These are phyloP conservation scores for Eulemur macaco DNA, from an alignment of 2,113 vertebrate species.

Conservation along the genomic window DNA sequence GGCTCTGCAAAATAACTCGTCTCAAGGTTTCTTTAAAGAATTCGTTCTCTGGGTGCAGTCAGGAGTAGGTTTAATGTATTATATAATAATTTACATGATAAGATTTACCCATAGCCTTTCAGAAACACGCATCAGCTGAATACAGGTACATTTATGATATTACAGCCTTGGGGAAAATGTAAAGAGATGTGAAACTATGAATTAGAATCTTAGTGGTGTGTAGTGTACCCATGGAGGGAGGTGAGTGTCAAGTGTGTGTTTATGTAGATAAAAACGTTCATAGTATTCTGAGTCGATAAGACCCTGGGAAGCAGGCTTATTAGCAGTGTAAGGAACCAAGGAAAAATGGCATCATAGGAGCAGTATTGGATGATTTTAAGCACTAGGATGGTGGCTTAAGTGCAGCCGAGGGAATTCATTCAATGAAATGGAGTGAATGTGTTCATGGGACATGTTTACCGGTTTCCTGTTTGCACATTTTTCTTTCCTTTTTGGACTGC, in stretches of 20 bases:
- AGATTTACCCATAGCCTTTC: neutral
- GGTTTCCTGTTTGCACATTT: neutral
- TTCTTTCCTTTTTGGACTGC: neutral
- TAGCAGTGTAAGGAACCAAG: neutral
- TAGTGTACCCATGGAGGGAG: neutral
- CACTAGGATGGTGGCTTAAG: neutral
- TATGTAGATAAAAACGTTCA: neutral
- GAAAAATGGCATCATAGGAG: neutral
- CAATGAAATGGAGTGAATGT: neutral
- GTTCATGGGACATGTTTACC: neutral
- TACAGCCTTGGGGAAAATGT: neutral
- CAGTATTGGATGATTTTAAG: neutral
- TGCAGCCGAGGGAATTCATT: neutral
- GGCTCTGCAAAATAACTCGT: neutral
- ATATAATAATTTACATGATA: neutral
- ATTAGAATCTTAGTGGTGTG: neutral
- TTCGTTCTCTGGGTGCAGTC: neutral
- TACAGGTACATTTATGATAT: neutral
- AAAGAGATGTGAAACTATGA: neutral
- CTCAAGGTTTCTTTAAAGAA: neutral
- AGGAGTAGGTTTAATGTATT: neutral
- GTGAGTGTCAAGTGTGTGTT: neutral
- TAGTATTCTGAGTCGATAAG: neutral
- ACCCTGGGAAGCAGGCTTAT: neutral
- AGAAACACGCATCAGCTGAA: neutral